These are phyloP conservation scores for Plestiodon gilberti DNA, from an alignment of 2,113 vertebrate genomes.

Conservation along the genomic window DNA sequence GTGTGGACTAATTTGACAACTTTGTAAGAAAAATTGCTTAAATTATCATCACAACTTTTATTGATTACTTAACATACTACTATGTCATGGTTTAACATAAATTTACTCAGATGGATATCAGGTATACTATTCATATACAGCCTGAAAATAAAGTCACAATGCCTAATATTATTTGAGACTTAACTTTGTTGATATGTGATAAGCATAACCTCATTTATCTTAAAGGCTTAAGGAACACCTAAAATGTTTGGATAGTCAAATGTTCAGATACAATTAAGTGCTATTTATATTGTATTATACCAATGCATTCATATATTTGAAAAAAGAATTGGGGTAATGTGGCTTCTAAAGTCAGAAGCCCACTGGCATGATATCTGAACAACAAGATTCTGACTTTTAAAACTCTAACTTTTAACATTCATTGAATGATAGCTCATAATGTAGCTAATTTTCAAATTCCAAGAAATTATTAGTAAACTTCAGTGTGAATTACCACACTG, in stretches of 20 bases:
- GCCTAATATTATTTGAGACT: neutral
- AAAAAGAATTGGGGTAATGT: neutral
- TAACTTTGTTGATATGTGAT: neutral
- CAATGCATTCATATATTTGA: neutral
- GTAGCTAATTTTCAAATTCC: neutral
- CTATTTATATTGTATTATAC: neutral
- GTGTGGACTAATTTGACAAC: constrained; percentile 27
- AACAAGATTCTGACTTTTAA: constrained; percentile 3
- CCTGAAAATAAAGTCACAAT: neutral
- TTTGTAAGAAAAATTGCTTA: constrained; percentile 50
- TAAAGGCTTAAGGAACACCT: neutral
- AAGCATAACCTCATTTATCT: neutral
- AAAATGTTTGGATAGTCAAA: neutral
- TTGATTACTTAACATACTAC: constrained; percentile 14
- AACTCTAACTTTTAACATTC: neutral
- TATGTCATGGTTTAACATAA: neutral
- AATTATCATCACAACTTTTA: constrained; percentile 40
- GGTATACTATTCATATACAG: neutral
- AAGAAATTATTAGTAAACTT: neutral
- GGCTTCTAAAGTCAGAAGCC: neutral
- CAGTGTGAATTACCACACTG: neutral
- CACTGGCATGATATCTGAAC: neutral
- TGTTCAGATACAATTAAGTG: neutral
- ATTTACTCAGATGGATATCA: neutral
- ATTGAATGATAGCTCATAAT: neutral